Percentiles rank a stretch among this genome's conserved stretches.
These are phyloP conservation scores for Xanthia togata DNA, from an alignment of 2,888 invertebrate genomes.

Conservation along the genomic window DNA sequence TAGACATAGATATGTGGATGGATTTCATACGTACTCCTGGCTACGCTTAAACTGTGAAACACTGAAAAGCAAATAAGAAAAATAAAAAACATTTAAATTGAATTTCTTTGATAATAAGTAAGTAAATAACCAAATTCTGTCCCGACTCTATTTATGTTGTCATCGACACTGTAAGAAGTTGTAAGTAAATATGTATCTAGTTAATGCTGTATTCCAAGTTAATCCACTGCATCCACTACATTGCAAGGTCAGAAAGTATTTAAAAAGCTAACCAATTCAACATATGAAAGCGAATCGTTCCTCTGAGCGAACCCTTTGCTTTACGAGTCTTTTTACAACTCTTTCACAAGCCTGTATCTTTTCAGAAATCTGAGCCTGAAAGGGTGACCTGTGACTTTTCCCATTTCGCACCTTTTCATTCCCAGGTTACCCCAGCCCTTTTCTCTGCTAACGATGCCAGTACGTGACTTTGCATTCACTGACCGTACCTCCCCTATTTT, in stretches of 20 bases:
- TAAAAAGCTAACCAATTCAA: constrained; percentile 3
- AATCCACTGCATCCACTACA: neutral
- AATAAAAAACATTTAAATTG: neutral
- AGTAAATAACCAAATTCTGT: neutral
- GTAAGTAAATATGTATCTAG: neutral
- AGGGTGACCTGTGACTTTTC: constrained; percentile 49
- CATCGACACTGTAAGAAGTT: neutral
- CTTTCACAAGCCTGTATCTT: constrained; percentile 31
- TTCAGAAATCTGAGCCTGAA: constrained; percentile 41
- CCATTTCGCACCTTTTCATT: constrained; percentile 28
- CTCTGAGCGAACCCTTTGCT: constrained; percentile 7
- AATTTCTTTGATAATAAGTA: neutral
- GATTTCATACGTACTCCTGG: neutral
- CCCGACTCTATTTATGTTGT: neutral
- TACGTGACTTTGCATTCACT: constrained; percentile 53
- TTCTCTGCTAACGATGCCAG: constrained; percentile 33
- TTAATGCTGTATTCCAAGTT: neutral
- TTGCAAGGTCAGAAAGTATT: neutral
- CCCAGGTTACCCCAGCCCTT: constrained; percentile 1
- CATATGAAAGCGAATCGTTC: constrained; percentile 1
- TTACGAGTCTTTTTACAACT: neutral
- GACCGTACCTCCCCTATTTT: constrained; percentile 11
- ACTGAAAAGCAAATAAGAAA: no score
- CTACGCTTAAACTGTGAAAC: no score
- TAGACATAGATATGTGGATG: neutral